Conservation (phyloP, 2,797 vertebrate genomes). For the Schizopygopsis malacanthus region DNA sequence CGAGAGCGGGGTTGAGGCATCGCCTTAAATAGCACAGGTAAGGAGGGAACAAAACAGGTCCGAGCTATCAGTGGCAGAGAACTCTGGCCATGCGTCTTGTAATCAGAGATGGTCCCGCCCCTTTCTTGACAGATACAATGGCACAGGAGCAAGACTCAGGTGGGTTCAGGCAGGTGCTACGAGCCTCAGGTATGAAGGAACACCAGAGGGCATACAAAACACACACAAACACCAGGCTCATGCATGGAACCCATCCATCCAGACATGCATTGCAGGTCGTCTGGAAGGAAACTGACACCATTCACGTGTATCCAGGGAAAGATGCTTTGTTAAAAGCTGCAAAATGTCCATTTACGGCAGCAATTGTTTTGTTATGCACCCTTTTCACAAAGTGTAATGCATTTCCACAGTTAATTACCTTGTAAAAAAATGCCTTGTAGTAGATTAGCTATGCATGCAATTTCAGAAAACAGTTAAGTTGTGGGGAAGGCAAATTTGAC, state of each 20-base stretch:
- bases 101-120: conserved; percentile 78
- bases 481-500: too few species aligned
- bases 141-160: conserved; percentile 74
- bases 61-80: conserved; percentile 63
- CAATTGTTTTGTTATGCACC: neutral
- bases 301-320: conserved; percentile 9
- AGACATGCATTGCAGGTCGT: conserved; percentile 69
- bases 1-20: conserved; percentile 67
- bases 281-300: neutral
- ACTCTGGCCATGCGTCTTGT: conserved; percentile 79
- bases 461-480: neutral
- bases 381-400: neutral
- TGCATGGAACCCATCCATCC: conserved; percentile 47
- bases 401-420: neutral
- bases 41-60: conserved; percentile 59
- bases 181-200: conserved; percentile 55
- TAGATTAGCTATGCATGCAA: neutral
- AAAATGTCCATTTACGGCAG: conserved; percentile 9
- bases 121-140: conserved; percentile 74
- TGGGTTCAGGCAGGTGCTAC: conserved; percentile 73
- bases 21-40: conserved; percentile 81
- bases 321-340: neutral
- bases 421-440: neutral
- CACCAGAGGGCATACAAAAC: conserved; percentile 53
- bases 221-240: neutral